These are phyloP conservation scores for Cetonia aurata DNA, from an alignment of 2,888 invertebrate species.

Conservation along the genomic window DNA sequence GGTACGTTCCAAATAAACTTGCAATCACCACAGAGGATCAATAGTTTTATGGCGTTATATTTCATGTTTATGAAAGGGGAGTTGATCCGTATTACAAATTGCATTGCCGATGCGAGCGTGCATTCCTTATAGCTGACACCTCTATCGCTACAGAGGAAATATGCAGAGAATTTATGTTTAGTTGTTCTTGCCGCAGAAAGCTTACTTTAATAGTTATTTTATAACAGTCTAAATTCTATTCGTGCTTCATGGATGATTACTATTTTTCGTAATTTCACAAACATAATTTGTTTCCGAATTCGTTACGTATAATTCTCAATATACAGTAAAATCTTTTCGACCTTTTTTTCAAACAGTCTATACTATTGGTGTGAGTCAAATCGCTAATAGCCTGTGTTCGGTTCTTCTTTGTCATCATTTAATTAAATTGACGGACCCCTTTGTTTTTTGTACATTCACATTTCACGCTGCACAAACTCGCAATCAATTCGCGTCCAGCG, in stretches of 20 bases:
- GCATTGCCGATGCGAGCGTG: slow-evolving; percentile 3
- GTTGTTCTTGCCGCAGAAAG: no score
- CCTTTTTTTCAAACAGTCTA: no score
- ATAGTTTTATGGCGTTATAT: slow-evolving; percentile 51
- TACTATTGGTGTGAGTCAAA: not conserved
- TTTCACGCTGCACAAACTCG: slow-evolving; percentile 29
- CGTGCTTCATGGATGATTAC: no score
- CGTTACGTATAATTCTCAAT: no score
- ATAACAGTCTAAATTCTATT: no score
- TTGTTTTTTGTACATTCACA: slow-evolving; percentile 23
- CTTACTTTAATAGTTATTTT: no score
- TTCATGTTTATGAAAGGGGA: slow-evolving; percentile 39
- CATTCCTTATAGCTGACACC: not conserved
- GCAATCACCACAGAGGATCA: slow-evolving; percentile 49
- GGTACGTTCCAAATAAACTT: slow-evolving; percentile 56
- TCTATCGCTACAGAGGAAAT: not conserved
- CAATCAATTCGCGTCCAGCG: slow-evolving; percentile 15
- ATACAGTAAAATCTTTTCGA: no score
- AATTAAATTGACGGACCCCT: slow-evolving; percentile 21
- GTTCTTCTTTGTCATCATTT: slow-evolving; percentile 24
- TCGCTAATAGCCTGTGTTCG: not conserved
- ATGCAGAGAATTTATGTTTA: no score
- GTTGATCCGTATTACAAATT: slow-evolving; percentile 16
- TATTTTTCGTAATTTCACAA: no score
- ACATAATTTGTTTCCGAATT: no score